Base-by-base conservation (phyloP, 2,888 invertebrate genomes). In the Leuctra nigra region DNA sequence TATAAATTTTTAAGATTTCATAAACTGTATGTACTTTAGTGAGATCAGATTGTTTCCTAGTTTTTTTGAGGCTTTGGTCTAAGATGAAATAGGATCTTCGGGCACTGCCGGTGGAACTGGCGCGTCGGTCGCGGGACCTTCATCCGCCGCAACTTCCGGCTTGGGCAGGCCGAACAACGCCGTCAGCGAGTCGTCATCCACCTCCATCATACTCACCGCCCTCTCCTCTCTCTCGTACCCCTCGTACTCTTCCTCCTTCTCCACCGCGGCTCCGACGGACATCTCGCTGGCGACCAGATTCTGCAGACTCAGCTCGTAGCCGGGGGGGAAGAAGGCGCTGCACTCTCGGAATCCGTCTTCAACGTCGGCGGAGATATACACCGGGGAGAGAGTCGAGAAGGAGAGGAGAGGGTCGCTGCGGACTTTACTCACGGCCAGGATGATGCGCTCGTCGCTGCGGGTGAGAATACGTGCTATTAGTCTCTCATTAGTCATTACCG, bases 281-380 rank as follows among this genome's bases (percentile, higher is more conserved):
- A 36, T 36, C 36, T 4, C 6, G 36, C 36, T 36, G 6, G 16
- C n/a, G 36, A 14, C 3, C n/a, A 4, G 36, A 36, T 25, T 63
- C 64, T n/a, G 63, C 65, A 33, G 69, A 66, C 35, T 70, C 69
- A n/a, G n/a, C 41, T 72, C 74, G 50, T 79, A 78, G 1, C 78
- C 82, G 1, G 77, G 74, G 0, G 87, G 86, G 70, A 90, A 89
- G 75, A 86, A 85, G 56, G 76, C 68, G 2, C 74, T 71, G 55
- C 83, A 81, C 65, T 89, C 86, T 48, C 73, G 72, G 24, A 73
- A 75, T 0, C 88, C 87, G 29, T 77, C 72, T 2, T 80, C 81
- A 0, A 80, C 74, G 66, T 86, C 83, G 6, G 77, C 76, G 66
- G 86, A 86, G 22, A 84, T 79, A 68, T 84, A 85, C 18, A 82